Base-by-base conservation (phyloP, 2,113 vertebrate species). In the Sula dactylatra region DNA sequence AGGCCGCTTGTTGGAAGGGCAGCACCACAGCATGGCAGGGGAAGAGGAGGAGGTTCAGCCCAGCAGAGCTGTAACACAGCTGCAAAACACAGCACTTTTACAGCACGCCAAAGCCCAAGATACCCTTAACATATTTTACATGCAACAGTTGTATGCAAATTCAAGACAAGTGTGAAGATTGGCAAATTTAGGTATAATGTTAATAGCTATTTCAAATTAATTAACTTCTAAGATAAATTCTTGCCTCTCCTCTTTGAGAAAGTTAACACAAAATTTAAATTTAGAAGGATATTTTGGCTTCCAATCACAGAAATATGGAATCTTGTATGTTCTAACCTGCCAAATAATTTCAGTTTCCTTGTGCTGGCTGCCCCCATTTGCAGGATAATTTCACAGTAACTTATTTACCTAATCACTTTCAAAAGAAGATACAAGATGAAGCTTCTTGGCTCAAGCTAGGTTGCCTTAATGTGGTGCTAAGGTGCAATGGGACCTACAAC, bases 141-240 rank as follows among this genome's bases (percentile, higher is more conserved):
- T 70, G 90, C 89, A 95, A 81, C 86, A 92, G 86, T 83, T 96
- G 87, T 76, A 82, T 86, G 86, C 73, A 84, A 91, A 96, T 90
- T 82, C 81, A 90, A 92, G 81, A 86, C 94, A 62, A 88, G 50
- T 94, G 94, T 66, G 85, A 86, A 82, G 87, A 95, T 18, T 89
- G 82, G 76, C 89, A 88, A 95, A 86, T 95, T 73, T 73, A 97
- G 91, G 91, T 95, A 88, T 83, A 86, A 82, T 64, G 85, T 78
- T 92, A 94, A 94, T 26, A 88, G 80, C 91, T 90, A 86, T 96
- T 88, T 69, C 87, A 91, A 92, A 95, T 90, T 94, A 87, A 95
- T 92, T 96, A 92, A 77, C 55, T 94, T 71, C 72, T 40, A 52
- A 78, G 84, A 90, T 59, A 96, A 93, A 93, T 82, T 70, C 71